Evolutionary conservation across 2,888 invertebrate species (phyloP).

Genomic region (Sinodicranocentrus sp.): DNA sequence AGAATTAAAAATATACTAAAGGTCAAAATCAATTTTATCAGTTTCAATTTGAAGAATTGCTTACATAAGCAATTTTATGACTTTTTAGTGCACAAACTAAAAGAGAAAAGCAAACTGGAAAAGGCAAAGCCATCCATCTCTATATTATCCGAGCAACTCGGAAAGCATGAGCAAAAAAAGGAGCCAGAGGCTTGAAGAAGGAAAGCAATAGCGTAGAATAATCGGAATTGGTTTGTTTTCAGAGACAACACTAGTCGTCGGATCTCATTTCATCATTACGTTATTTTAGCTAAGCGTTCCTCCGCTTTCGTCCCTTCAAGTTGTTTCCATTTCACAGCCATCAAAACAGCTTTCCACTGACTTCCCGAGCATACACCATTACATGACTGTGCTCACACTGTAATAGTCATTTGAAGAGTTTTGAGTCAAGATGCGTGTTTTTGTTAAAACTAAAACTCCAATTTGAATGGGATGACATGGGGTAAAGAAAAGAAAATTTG

Average conservation of each 20-base stretch:
- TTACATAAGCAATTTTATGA: background rate
- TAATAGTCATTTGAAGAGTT: slow-evolving; percentile 33
- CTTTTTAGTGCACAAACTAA: background rate
- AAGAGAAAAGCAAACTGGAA: slow-evolving; percentile 4
- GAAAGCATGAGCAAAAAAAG: slow-evolving; percentile 23
- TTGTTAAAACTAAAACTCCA: slow-evolving; percentile 49
- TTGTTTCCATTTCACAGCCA: slow-evolving; percentile 65
- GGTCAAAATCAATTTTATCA: too few species aligned
- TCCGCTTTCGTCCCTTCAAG: slow-evolving; percentile 60
- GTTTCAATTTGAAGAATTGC: too few species aligned
- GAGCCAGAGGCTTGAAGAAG: slow-evolving; percentile 53
- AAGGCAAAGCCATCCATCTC: slow-evolving; percentile 3
- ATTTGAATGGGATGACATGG: slow-evolving; percentile 39
- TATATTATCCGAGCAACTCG: background rate
- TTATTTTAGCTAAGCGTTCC: slow-evolving; percentile 66
- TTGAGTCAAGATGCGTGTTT: slow-evolving; percentile 54
- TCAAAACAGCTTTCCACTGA: slow-evolving; percentile 62
- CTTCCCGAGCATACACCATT: slow-evolving; percentile 36
- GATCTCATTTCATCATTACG: slow-evolving; percentile 74
- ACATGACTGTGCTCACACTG: slow-evolving; percentile 41
- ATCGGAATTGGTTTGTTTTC: slow-evolving; percentile 76
- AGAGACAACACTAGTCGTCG: slow-evolving; percentile 73
- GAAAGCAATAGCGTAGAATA: slow-evolving; percentile 71
- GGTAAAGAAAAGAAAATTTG: slow-evolving; percentile 25
- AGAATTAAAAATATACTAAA: too few species aligned